Base-by-base conservation (phyloP, 2,113 vertebrate genomes). In the Trematocara macrostoma region DNA sequence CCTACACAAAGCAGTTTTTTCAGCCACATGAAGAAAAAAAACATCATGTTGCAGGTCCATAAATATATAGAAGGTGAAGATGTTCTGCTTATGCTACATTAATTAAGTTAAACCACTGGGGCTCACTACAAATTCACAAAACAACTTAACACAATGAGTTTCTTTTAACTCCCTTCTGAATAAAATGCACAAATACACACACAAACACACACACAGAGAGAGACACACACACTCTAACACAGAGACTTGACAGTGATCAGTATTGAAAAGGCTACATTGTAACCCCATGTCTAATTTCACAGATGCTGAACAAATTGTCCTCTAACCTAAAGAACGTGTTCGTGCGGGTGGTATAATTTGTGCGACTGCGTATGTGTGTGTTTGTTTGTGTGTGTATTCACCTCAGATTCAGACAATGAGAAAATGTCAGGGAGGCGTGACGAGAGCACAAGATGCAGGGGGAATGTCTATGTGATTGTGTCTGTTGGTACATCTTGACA, bases 271-370 rank as follows among this genome's bases (percentile, higher is more conserved):
- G 82, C 88, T 80, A 93, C 94, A 92, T 83, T 89, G 92, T 94
- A 95, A 93, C 92, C 84, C 91, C 89, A 81, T 95, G 93, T 95
- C 94, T 95, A 96, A 96, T 95, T 95, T 95, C 93, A 95, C 93
- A 95, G 93, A 94, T 90, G 89, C 92, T 95, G 93, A 95, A 94
- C 94, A 95, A 95, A 95, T 94, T 93, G 92, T 95, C 91, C 84
- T 88, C 86, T 64, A 89, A 92, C 92, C 86, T 93, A 91, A 93
- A 91, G 85, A 94, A 86, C 38, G 82, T 89, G 87, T 83, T 92
- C 56, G 79, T 84, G 87, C n/a, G 78, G 47, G 64, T 83, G 82
- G 82, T 86, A 34, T 92, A 88, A 91, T 93, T 94, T 93, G 84
- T 85, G 86, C 38, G 1, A 79, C 51, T 83, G 74, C 4, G 84